These are phyloP conservation scores for Hemibagrus guttatus DNA, from an alignment of 2,797 vertebrate genomes.

Conservation along the genomic window DNA sequence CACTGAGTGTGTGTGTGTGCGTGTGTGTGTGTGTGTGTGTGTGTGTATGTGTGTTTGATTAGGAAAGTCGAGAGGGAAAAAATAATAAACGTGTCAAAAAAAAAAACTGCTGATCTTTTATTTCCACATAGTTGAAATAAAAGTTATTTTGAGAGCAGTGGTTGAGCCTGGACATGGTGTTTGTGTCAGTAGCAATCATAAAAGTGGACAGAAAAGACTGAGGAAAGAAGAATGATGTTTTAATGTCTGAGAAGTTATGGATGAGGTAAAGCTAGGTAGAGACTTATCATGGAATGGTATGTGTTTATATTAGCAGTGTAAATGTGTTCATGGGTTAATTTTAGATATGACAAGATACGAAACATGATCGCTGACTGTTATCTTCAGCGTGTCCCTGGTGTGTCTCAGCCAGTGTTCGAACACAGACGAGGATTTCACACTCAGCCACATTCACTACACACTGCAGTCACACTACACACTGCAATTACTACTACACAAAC, in stretches of 20 bases:
- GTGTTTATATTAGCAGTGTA: neutral
- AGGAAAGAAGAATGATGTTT: neutral
- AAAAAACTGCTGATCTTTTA: conserved; percentile 3
- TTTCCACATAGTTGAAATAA: neutral
- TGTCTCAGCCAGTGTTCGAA: conserved; percentile 1
- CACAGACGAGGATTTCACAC: neutral
- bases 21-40: neutral
- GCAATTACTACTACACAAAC: conserved; percentile 16
- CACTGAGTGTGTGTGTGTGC: neutral
- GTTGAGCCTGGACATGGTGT: neutral
- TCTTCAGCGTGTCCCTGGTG: conserved; percentile 17
- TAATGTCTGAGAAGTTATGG: neutral
- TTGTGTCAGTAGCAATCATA: neutral
- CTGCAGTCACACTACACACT: neutral
- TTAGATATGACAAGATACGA: conserved; percentile 9
- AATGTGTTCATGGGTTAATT: conserved; percentile 16
- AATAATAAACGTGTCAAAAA: neutral
- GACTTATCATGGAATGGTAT: neutral
- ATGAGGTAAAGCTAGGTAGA: neutral
- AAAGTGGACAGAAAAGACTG: conserved; percentile 6
- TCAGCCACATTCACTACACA: neutral
- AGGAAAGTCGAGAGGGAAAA: neutral
- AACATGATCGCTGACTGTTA: neutral
- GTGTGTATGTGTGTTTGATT: neutral
- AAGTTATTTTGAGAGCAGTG: conserved; percentile 3